These are phyloP conservation scores for Nasonia giraulti DNA, from an alignment of 1,140 invertebrate genomes.

Conservation along the genomic window DNA sequence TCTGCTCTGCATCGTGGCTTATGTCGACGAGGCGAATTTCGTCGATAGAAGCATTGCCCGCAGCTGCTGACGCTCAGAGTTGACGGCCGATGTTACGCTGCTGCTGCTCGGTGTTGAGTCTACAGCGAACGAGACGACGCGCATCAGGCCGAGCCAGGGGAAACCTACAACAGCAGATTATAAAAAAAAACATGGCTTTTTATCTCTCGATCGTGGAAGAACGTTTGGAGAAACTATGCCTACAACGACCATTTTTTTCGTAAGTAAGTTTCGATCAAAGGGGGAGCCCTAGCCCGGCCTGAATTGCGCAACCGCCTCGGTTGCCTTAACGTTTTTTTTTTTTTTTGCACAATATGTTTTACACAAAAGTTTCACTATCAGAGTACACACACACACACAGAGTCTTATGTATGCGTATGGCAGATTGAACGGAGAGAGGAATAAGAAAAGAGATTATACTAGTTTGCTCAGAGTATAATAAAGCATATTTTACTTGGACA, in stretches of 20 bases:
- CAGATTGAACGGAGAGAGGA: background rate
- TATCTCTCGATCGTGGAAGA: background rate
- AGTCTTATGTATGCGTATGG: background rate
- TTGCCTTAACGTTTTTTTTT: background rate
- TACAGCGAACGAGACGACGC: slow-evolving; percentile 69
- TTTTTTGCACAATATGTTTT: background rate
- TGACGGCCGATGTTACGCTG: slow-evolving; percentile 12
- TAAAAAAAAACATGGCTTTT: slow-evolving; percentile 27
- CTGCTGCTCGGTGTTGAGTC: slow-evolving; percentile 61
- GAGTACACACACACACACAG: background rate
- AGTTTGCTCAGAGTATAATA: background rate
- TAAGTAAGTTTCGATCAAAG: slow-evolving; percentile 46
- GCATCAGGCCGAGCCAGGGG: slow-evolving; percentile 75
- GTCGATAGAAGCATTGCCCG: slow-evolving; percentile 63
- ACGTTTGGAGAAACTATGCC: slow-evolving; percentile 5
- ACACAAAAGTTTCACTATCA: background rate
- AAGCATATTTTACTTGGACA: slow-evolving; percentile 9
- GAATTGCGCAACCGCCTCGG: slow-evolving; percentile 62
- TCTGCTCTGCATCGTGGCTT: slow-evolving; percentile 15
- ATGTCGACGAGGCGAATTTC: slow-evolving; percentile 51
- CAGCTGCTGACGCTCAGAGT: slow-evolving; percentile 56
- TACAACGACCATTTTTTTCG: background rate
- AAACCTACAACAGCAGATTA: slow-evolving; percentile 72
- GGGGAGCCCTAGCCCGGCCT: slow-evolving; percentile 74
- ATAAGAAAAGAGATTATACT: background rate